Evolutionary conservation across 2,888 invertebrate genomes (phyloP), one percentile per base, ranked within the genome.

Genomic region (Cataglyphis albicans): DNA sequence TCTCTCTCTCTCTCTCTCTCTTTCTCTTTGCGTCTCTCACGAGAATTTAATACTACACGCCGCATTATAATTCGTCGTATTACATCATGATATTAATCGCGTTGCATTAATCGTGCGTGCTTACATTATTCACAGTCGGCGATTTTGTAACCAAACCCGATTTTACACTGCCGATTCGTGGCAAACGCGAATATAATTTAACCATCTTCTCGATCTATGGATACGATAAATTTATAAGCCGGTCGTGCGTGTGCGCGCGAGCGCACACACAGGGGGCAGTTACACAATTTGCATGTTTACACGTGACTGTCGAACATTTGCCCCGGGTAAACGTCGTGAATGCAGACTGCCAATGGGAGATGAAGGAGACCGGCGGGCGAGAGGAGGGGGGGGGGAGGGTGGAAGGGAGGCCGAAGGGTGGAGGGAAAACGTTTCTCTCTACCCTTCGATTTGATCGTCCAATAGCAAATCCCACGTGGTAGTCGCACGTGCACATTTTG

Each of bases 241-340:
- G 81, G 21, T 25, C 52, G 52, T 59, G 64, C 59, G 25, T 44
- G 52, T 59, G 57, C 59, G 25, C 64, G 55, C 41, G 41, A 3
- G 41, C 35, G 41, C 10, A 12, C 25, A 38, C 18, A 6, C n/a
- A n/a, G n/a, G n/a, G 7, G 44, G 70, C 61, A 63, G 74, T 52
- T 70, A 70, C 59, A 59, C 74, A 75, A 81, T 83, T 85, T 78
- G 82, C 61, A 72, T 63, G 70, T 86, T 86, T 72, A 76, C 65
- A 57, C 74, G 74, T 38, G 73, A 61, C 63, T 52, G 72, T 63
- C 67, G 68, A 70, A 84, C 86, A 84, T 87, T 87, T 82, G 87
- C 84, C 21, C 32, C 59, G 83, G 18, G 85, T 68, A 87, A 85
- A 87, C 81, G 78, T 78, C 84, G 75, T 65, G 87, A 83, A 87